Base-by-base conservation (phyloP, 2,888 invertebrate genomes). In the Heliconius erato region DNA sequence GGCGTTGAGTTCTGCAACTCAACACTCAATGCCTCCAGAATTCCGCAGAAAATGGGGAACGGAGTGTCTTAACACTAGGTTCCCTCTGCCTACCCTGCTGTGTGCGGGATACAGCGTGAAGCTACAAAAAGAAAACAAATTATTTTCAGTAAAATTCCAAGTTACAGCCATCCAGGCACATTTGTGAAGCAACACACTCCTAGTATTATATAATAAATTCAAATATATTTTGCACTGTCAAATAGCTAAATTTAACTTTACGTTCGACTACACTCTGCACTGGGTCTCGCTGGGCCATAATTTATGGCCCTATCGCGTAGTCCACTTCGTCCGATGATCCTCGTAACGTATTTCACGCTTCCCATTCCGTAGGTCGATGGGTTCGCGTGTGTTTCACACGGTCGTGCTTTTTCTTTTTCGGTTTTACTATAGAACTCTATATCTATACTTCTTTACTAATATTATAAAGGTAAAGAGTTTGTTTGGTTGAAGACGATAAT, bases 231-330 rank as follows among this genome's bases (percentile, higher is more conserved):
- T 76, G 35, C 76, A 40, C 40, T 76, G 63, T 76, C 76, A 76
- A 76, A 76, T 76, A 63, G 63, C 76, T 63, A 76, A 63, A 76
- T 76, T 76, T 76, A 76, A 76, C 63, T 76, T 63, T 76, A 63
- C 76, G 76, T 76, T 40, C 67, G 49, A 68, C 28, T 67, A 49
- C 78, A 78, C 67, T 68, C 65, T 67, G 78, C 44, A 83, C 79
- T 74, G 68, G 72, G 78, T 82, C 77, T 28, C 40, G 65, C 78
- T 54, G 83, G 54, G 28, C 74, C 83, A 81, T 83, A 81, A 81
- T 83, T 81, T 83, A 83, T 78, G 44, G 72, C 67, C 44, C 72
- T 83, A 83, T 83, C 83, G 74, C 72, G 44, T 78, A 80, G 72
- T 81, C 80, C 83, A 83, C 81, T 74, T 74, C 16, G 68, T 32